Percentiles rank a stretch among this genome's conserved stretches.
phyloP scores from a whole-genome alignment of 1,140 invertebrate species.

The Steinernema feltiae region DNA sequence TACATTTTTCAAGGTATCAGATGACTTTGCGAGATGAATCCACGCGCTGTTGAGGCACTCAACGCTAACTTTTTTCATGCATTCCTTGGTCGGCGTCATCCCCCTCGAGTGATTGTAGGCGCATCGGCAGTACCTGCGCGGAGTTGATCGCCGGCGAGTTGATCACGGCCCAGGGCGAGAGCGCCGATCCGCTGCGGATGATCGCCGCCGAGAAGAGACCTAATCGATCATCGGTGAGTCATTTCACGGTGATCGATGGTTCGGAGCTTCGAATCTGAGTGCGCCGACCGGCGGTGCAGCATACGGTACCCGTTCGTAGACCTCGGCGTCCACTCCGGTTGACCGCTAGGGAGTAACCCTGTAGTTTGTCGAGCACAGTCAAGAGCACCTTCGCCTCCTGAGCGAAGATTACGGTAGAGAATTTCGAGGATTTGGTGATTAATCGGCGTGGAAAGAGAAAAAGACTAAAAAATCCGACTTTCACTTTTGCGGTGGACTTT shows the following conservation, averaged over 20 bases:
- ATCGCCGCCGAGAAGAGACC: conserved; percentile 9
- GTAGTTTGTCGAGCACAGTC: not conserved
- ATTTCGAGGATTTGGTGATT: no score
- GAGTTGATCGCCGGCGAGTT: conserved; percentile 3
- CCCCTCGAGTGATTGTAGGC: not conserved
- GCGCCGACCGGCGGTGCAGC: not conserved
- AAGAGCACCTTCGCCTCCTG: not conserved
- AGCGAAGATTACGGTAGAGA: not conserved
- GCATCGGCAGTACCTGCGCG: not conserved
- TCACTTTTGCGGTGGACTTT: no score
- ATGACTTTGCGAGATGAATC: not conserved
- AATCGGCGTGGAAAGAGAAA: no score
- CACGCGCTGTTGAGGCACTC: not conserved
- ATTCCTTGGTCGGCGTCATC: conserved; percentile 15
- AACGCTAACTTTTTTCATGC: not conserved
- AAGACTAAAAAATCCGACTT: no score
- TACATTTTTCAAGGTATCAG: conserved; percentile 3
- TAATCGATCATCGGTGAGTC: not conserved
- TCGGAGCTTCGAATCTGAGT: not conserved
- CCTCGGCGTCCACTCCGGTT: not conserved
- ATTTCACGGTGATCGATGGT: not conserved
- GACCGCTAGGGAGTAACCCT: not conserved
- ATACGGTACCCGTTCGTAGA: not conserved
- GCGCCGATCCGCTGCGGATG: conserved; percentile 12
- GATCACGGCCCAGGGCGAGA: conserved; percentile 20